Base-by-base conservation (phyloP, 2,797 vertebrate species). In the Hirundo rustica region DNA sequence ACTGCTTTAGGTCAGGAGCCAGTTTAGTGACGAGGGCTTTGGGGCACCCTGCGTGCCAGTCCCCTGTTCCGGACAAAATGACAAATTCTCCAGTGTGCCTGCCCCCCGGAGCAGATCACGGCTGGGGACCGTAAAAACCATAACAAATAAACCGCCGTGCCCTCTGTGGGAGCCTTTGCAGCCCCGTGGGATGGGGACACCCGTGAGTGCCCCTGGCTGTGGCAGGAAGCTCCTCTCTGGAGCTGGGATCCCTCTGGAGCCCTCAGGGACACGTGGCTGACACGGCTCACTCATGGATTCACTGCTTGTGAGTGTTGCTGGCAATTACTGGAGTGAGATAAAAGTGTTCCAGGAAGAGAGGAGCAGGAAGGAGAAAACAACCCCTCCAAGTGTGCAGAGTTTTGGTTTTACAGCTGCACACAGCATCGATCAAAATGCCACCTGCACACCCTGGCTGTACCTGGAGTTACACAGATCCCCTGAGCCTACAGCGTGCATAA, bases 11-110 rank as follows among this genome's bases (percentile, higher is more conserved):
- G 10, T 16, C 70, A 29, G 27, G 16, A 58, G 7, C 26, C 40
- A 67, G 1, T 3, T 10, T 10, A 32, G 21, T 17, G 53, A 0
- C 3, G 11, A 15, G n/a, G 5, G 23, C 44, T 64, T 45, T 45
- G 60, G 11, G 2, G 13, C 9, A 1, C 13, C 32, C 78, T 22
- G 40, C 5, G 32, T 17, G 22, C 3, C 67, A 19, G 13, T 20
- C 6, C 54, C 25, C 74, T n/a, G 17, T 2, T 50, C 47, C 80
- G 53, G 23, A 6, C 12, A 50, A 23, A 76, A 34, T 14, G 4
- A 18, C 27, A 16, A 34, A 38, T 34, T 8, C 2, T 0, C 0
- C 0, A 1, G 7, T 30, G 53, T 1, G 5, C 66, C 36, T 82
- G 40, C 7, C 75, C 79, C 86, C 21, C 13, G 19, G 25, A 57